Percentiles rank a stretch among this genome's conserved stretches.
Conservation (phyloP, 2,797 vertebrate genomes). For the Bucorvus abyssinicus region DNA sequence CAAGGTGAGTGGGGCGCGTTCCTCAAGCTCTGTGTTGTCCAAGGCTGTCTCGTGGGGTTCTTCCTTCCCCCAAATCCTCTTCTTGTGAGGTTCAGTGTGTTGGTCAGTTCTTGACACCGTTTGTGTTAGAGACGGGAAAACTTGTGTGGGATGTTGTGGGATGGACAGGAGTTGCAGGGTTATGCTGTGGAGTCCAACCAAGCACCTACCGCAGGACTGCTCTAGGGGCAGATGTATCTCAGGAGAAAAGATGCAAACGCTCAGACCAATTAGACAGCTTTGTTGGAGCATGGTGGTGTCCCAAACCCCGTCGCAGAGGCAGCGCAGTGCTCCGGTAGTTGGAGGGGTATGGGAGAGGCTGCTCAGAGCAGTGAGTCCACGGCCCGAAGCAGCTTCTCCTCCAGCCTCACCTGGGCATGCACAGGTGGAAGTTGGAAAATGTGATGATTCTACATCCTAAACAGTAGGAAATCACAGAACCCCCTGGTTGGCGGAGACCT, state of each 20-base stretch:
- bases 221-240: accelerated
- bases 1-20: neutral
- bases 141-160: neutral
- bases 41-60: neutral
- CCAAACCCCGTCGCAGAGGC: accelerated
- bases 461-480: accelerated
- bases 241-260: neutral
- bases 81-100: accelerated
- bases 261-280: accelerated
- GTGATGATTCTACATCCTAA: neutral
- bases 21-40: neutral
- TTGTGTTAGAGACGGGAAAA: neutral
- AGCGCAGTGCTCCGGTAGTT: accelerated
- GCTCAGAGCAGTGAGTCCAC: neutral
- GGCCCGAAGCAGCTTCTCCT: neutral
- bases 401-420: neutral
- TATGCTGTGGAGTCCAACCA: accelerated
- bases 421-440: neutral
- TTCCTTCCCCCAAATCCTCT: neutral
- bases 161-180: neutral
- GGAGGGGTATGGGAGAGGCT: neutral
- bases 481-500: too few species aligned
- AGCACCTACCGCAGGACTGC: accelerated
- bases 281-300: accelerated
- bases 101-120: neutral